Evolutionary conservation across 2,797 vertebrate species (phyloP), one percentile per base, ranked within the genome.

Genomic region (Alcedo atthis): DNA sequence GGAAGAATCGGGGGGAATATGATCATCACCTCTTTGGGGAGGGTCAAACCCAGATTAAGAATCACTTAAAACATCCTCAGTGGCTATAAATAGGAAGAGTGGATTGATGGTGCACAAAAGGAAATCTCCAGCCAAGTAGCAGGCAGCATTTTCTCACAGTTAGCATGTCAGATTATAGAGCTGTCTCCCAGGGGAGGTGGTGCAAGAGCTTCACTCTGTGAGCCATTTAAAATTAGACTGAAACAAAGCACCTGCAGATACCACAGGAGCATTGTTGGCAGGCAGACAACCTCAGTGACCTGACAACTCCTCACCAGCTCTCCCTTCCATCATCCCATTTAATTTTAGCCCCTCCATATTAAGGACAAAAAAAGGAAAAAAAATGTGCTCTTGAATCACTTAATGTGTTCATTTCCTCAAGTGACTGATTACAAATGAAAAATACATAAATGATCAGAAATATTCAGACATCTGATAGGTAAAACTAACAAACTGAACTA

Each of bases 181-280:
- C 51, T 85, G 33, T 32, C 54, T 96, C 91, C 64, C 73, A 88
- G 55, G 88, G 71, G 88, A 89, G 66, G 45, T 32, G 43, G 81
- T 80, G 58, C 62, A 93, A 89, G 91, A 91, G 51, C 68, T 90
- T 74, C 64, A 62, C 64, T 40, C 3, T 58, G 66, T 33, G 81
- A 95, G 85, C 90, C 78, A 85, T 80, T 82, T 86, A 90, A 94
- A 95, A 94, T 96, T 87, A 94, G 73, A 66, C 81, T 59, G 86
- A 93, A 96, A 89, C 86, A 94, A 95, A 94, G 88, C 93, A 96
- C 93, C 93, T 94, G 88, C 79, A 66, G 8, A 71, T 81, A 93
- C 90, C 21, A 6, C 81, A 80, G 93, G 94, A 85, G 83, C 78
- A 86, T 88, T 0, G 2, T 66, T 90, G 88, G 83, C 87, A 93